phyloP scores from a whole-genome alignment of 2,113 vertebrate genomes.

The Platichthys stellatus region DNA sequence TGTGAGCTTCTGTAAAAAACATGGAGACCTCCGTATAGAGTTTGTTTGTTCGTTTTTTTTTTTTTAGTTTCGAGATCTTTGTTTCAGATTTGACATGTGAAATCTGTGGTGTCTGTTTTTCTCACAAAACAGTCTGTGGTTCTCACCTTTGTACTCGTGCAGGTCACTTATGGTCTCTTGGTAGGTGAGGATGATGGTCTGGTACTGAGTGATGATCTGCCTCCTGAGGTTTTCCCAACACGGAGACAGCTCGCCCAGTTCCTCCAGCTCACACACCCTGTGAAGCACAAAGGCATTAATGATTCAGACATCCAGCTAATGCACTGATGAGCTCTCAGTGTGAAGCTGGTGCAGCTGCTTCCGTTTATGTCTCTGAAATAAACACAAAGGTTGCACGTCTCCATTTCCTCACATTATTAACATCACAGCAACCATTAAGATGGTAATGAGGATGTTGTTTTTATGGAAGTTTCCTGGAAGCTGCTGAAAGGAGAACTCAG shows the following conservation, averaged over 20 bases:
- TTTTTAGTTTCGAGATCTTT: too few species aligned
- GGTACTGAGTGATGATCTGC: conserved; percentile 98
- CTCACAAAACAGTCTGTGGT: neutral
- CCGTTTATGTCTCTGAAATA: neutral
- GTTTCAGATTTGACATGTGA: too few species aligned
- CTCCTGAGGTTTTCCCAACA: conserved; percentile 97
- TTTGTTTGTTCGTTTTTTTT: too few species aligned
- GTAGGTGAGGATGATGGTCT: conserved; percentile 97
- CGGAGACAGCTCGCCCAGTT: conserved; percentile 94
- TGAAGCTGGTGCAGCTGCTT: neutral
- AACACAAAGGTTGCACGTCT: neutral
- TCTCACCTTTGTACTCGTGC: conserved; percentile 95
- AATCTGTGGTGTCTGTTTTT: too few species aligned
- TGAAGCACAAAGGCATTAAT: neutral
- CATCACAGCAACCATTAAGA: neutral
- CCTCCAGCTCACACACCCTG: conserved; percentile 97
- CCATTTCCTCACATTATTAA: neutral
- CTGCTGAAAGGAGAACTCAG: too few species aligned
- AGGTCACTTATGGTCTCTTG: conserved; percentile 97
- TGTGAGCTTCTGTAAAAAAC: too few species aligned
- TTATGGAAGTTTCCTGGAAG: too few species aligned
- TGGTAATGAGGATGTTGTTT: neutral
- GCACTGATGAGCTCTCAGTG: neutral
- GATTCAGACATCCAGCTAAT: neutral
- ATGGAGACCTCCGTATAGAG: too few species aligned